Conservation (phyloP, 1,140 invertebrate genomes). For the Drosophila ananassae region DNA sequence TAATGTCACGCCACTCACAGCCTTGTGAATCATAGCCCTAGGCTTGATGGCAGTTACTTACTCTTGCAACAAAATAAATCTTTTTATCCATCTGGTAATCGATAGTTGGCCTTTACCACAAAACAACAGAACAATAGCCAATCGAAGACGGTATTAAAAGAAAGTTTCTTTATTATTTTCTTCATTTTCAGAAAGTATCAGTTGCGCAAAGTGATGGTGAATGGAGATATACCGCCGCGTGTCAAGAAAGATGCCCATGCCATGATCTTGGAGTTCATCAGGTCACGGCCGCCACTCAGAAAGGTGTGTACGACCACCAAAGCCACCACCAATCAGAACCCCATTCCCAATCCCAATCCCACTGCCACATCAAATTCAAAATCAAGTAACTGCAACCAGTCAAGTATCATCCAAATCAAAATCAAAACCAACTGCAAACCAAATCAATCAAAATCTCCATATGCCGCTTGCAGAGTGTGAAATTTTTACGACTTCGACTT, state of each 20-base stretch:
- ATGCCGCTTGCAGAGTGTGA: constrained; percentile 4
- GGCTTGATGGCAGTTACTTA: background rate
- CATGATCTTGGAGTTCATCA: constrained; percentile 97
- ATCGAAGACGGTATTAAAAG: constrained; percentile 9
- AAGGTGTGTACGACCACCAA: constrained; percentile 88
- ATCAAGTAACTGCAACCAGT: constrained; percentile 5
- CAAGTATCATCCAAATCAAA: constrained; percentile 12
- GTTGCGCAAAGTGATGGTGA: constrained; percentile 91
- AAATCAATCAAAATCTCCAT: constrained; percentile 22
- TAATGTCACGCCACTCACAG: background rate
- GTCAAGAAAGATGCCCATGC: constrained; percentile 97
- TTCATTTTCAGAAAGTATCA: constrained; percentile 87
- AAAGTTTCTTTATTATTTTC: constrained; percentile 34
- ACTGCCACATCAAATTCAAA: constrained; percentile 20
- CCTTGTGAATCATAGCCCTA: no score
- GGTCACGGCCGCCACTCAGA: constrained; percentile 95
- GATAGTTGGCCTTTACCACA: background rate
- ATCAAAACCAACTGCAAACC: constrained; percentile 17
- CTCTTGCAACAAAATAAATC: background rate
- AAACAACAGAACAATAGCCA: constrained; percentile 6
- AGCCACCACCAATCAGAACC: background rate
- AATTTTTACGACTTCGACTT: constrained; percentile 8
- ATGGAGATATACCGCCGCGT: constrained; percentile 92
- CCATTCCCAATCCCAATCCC: background rate
- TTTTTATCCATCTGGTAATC: constrained; percentile 2